These are phyloP conservation scores for Leucoraja ocellata DNA, from an alignment of 2,797 vertebrate species.

Conservation along the genomic window DNA sequence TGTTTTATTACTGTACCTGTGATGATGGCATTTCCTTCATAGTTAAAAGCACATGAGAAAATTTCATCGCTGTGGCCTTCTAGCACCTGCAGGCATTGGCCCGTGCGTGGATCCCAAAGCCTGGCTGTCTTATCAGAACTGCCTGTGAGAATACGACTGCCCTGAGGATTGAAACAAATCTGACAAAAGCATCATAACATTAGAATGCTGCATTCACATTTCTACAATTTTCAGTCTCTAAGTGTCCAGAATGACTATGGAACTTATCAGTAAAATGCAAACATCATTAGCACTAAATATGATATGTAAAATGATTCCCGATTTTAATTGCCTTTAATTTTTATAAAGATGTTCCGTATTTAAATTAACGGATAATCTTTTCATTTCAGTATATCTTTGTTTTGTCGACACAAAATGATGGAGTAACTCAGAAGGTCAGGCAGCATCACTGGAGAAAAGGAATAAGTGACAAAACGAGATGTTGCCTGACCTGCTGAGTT, in stretches of 20 bases:
- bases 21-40: slow-evolving; percentile 81
- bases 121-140: slow-evolving; percentile 83
- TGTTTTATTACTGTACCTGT: slow-evolving; percentile 66
- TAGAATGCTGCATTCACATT: background rate
- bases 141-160: slow-evolving; percentile 75
- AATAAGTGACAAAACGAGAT: too few relatives aligned
- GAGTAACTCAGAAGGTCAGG: too few relatives aligned
- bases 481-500: too few relatives aligned
- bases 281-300: background rate
- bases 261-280: background rate
- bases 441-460: too few relatives aligned
- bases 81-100: slow-evolving; percentile 76
- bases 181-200: slow-evolving; percentile 48
- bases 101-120: slow-evolving; percentile 79
- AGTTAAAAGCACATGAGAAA: slow-evolving; percentile 90
- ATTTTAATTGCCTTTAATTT: background rate
- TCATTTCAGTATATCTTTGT: background rate
- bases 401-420: too few relatives aligned
- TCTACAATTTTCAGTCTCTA: background rate
- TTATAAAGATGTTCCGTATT: background rate
- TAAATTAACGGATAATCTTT: background rate
- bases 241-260: background rate
- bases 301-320: background rate
- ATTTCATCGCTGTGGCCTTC: slow-evolving; percentile 84
- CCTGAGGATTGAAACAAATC: slow-evolving; percentile 90